Evolutionary conservation across 2,113 vertebrate genomes (phyloP), one percentile per base, ranked within the genome.

Genomic region (Alosa alosa): DNA sequence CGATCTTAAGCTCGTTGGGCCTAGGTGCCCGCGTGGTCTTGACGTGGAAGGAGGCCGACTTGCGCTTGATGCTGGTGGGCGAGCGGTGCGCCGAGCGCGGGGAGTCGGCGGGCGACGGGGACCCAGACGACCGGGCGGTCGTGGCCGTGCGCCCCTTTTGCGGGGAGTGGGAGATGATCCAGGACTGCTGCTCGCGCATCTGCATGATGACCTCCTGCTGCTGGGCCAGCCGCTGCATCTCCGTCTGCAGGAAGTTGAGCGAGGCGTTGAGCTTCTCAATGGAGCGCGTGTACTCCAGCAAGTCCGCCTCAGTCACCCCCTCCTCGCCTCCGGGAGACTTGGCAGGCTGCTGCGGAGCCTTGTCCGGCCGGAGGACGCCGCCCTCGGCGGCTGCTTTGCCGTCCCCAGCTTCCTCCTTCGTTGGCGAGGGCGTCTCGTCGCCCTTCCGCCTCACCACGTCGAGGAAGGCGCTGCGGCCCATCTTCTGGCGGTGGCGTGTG

Each of bases 151-250:
- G 96, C 94, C 46, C 94, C 85, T 97, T 97, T 88, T 98, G 97
- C n/a, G 97, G 96, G 10, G 97, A 97, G 52, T 97, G 95, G 82
- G 96, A 96, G 84, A 97, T 96, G 81, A 97, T 96, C 98, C 98
- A 99, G 0, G 97, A 91, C 90, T 98, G 98, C 31, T 99, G 96
- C 90, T 98, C 98, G 82, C 98, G 95, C 98, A 99, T 99, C 89
- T 98, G 97, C 97, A 99, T 98, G 88, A 99, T 94, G 90, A 98
- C 96, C 84, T 99, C 98, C 92, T 99, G 98, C 91, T 99, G 98
- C 90, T 98, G 96, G 55, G 98, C 96, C 0, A 99, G 88, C 45
- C 98, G 96, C 72, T 99, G 98, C 98, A 99, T 99, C 94, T 99
- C 98, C 31, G 96, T 95, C 88, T 99, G 98, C 39, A 99, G 94